A percentile compares a stretch with the other conserved stretches of the same genome.
These are phyloP conservation scores for Steinernema hermaphroditum DNA, from an alignment of 2,888 invertebrate species.

Conservation along the genomic window DNA sequence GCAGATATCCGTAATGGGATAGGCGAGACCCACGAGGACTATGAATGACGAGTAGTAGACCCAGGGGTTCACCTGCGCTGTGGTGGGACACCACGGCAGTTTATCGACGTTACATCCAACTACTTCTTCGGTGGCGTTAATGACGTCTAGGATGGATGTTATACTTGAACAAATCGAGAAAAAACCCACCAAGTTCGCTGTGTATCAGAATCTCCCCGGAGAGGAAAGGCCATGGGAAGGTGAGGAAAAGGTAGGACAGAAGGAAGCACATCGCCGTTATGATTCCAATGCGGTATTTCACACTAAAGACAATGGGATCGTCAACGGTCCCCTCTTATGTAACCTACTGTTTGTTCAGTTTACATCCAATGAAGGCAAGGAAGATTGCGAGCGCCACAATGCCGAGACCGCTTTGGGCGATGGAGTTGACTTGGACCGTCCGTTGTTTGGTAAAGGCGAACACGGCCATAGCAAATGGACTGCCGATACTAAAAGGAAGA, in stretches of 20 bases:
- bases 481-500: slow-evolving; percentile 54
- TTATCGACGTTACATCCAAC: slow-evolving; percentile 4
- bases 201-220: slow-evolving; percentile 4
- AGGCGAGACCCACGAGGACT: not conserved
- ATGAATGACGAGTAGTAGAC: slow-evolving; percentile 11
- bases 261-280: slow-evolving; percentile 34
- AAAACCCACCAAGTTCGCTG: not conserved
- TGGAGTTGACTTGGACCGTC: not conserved
- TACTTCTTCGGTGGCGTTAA: not conserved
- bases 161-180: not conserved
- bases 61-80: not conserved
- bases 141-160: not conserved
- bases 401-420: slow-evolving; percentile 2
- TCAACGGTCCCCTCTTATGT: not conserved
- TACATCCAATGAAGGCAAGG: slow-evolving; percentile 63
- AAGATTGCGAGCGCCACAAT: slow-evolving; percentile 43
- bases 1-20: not conserved
- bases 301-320: slow-evolving; percentile 29
- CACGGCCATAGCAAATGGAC: slow-evolving; percentile 38
- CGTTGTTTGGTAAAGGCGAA: slow-evolving; percentile 9
- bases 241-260: not conserved
- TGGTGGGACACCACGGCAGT: not conserved
- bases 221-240: slow-evolving; percentile 29
- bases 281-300: slow-evolving; percentile 41
- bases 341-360: slow-evolving; percentile 54